Evolutionary conservation across 2,888 invertebrate species (phyloP).

Genomic region (Chymomyza amoena): DNA sequence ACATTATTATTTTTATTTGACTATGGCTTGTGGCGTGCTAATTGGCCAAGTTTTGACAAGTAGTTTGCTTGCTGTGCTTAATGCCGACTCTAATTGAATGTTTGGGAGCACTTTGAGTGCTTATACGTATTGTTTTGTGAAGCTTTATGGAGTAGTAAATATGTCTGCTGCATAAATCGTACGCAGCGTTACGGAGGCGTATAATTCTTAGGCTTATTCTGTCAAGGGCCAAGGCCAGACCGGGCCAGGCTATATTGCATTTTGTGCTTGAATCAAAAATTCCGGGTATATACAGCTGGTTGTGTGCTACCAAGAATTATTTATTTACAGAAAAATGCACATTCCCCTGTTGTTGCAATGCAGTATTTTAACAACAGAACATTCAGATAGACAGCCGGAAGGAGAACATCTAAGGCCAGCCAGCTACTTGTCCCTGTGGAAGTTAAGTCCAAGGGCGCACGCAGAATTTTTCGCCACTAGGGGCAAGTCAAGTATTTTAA

Average conservation of each 20-base stretch:
- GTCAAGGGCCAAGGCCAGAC: not conserved
- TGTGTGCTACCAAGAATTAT: conserved; percentile 4
- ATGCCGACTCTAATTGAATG: not conserved
- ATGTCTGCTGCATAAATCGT: not conserved
- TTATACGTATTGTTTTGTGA: not conserved
- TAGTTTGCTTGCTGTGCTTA: not conserved
- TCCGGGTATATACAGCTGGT: not conserved
- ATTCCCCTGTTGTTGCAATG: conserved; percentile 55
- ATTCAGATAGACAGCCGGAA: not conserved
- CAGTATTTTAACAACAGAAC: conserved; percentile 38
- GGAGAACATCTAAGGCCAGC: too few species aligned
- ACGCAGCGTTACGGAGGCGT: not conserved
- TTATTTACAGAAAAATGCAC: conserved; percentile 12
- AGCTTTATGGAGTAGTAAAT: not conserved
- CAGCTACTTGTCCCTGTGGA: not conserved
- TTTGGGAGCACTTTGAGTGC: not conserved
- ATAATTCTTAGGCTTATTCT: not conserved
- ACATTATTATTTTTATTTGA: not conserved
- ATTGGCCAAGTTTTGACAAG: not conserved
- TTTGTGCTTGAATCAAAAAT: not conserved
- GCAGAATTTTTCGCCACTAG: too few species aligned
- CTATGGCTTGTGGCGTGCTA: not conserved
- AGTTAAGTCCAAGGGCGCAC: too few species aligned
- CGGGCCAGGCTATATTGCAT: not conserved
- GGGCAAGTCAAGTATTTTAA: too few species aligned